These are phyloP conservation scores for Bufotes viridis DNA, from an alignment of 2,797 vertebrate species.

Conservation along the genomic window DNA sequence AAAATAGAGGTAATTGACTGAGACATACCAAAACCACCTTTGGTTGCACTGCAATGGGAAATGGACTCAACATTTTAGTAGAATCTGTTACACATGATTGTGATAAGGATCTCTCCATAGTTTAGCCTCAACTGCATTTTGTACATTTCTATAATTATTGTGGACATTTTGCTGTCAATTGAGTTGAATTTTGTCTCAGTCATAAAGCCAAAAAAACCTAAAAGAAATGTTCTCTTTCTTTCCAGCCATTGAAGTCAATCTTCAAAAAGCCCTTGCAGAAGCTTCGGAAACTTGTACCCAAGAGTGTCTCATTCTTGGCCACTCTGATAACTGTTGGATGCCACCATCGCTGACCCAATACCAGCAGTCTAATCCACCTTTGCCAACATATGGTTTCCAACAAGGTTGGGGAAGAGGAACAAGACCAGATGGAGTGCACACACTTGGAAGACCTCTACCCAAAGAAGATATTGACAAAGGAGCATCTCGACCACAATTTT, in stretches of 20 bases:
- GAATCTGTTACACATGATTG: neutral
- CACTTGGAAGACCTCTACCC: constrained; percentile 84
- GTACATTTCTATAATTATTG: neutral
- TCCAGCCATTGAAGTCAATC: constrained; percentile 92
- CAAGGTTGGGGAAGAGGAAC: constrained; percentile 81
- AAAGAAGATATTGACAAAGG: constrained; percentile 88
- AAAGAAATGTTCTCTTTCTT: constrained; percentile 19
- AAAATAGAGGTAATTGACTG: too few relatives aligned
- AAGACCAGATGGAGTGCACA: constrained; percentile 84
- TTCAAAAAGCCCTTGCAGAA: constrained; percentile 93
- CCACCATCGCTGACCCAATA: constrained; percentile 87
- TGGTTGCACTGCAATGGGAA: too few relatives aligned
- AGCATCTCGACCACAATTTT: constrained; percentile 85
- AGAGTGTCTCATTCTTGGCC: constrained; percentile 96
- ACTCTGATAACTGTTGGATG: constrained; percentile 99
- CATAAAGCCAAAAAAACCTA: neutral
- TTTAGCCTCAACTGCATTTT: neutral
- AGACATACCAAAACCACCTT: too few relatives aligned
- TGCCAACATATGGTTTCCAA: constrained; percentile 86
- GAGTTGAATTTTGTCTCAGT: neutral
- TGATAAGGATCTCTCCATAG: neutral
- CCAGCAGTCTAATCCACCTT: constrained; percentile 77
- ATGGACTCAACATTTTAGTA: too few relatives aligned
- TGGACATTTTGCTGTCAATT: neutral
- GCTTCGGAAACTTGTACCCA: constrained; percentile 97